These are phyloP conservation scores for Zonitis immaculata DNA, from an alignment of 2,888 invertebrate species.

Conservation along the genomic window DNA sequence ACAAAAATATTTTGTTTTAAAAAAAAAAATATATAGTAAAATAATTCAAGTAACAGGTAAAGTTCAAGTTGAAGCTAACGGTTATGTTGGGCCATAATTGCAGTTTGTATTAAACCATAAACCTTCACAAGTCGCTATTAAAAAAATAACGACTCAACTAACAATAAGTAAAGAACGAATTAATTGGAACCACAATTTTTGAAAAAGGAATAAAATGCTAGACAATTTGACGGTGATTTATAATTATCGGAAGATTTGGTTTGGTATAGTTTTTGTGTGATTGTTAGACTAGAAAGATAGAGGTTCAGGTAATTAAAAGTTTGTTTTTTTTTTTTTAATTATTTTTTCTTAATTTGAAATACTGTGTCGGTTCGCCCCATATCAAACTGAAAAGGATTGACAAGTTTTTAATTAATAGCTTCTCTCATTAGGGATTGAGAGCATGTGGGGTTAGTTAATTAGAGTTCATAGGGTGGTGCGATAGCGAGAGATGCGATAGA, in stretches of 20 bases:
- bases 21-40: not conserved
- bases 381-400: slow-evolving; percentile 32
- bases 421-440: slow-evolving; percentile 28
- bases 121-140: not conserved
- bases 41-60: not conserved
- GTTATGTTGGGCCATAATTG: not conserved
- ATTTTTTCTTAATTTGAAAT: no score
- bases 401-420: slow-evolving; percentile 38
- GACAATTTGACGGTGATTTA: no score
- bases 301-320: slow-evolving; percentile 29
- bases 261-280: no score
- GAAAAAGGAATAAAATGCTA: no score
- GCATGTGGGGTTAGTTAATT: slow-evolving; percentile 23
- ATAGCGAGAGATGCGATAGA: slow-evolving; percentile 4
- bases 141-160: not conserved
- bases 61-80: not conserved
- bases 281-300: not conserved
- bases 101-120: not conserved
- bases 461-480: not conserved
- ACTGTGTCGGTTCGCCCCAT: not conserved
- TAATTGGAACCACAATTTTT: not conserved
- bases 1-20: no score
- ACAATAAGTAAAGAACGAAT: not conserved
- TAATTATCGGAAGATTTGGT: no score
- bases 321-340: slow-evolving; percentile 10